These are phyloP conservation scores for Palythoa heliodiscus DNA, from an alignment of 92 coral and sea anemone species.

Conservation along the genomic window DNA sequence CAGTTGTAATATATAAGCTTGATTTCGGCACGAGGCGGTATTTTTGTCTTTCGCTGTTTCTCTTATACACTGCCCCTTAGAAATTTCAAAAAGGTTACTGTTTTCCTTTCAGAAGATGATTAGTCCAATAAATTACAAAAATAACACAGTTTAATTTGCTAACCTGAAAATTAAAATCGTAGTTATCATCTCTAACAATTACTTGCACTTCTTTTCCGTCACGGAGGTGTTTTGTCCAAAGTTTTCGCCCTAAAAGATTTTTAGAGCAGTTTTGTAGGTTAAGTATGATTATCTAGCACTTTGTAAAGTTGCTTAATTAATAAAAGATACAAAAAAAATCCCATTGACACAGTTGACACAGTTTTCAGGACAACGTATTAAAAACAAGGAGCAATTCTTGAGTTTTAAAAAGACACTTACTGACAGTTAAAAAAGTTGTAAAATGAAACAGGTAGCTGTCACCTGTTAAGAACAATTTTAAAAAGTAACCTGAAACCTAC, in stretches of 20 bases:
- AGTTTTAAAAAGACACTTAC: too few relatives aligned
- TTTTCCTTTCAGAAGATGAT: not conserved
- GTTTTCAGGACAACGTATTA: too few relatives aligned
- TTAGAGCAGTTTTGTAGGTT: not conserved
- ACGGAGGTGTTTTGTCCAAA: not conserved
- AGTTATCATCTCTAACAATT: not conserved
- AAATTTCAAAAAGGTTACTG: not conserved
- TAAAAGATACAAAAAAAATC: too few relatives aligned
- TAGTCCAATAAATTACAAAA: not conserved
- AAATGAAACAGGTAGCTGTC: too few relatives aligned
- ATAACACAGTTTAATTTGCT: not conserved
- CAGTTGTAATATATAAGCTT: too few relatives aligned
- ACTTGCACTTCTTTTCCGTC: not conserved
- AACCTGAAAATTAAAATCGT: conserved; percentile 14
- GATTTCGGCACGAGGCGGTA: too few relatives aligned
- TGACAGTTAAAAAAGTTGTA: too few relatives aligned
- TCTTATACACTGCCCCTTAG: too few relatives aligned
- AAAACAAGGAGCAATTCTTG: too few relatives aligned
- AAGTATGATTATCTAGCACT: not conserved
- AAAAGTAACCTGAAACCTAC: not conserved
- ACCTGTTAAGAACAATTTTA: not conserved
- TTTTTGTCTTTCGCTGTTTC: too few relatives aligned
- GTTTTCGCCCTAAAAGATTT: not conserved
- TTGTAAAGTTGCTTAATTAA: not conserved
- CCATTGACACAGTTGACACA: too few relatives aligned